A percentile compares a stretch with the other conserved stretches of the same genome.
These are phyloP conservation scores for Brachionus rotundiformis DNA, from an alignment of 1,140 invertebrate species.

Conservation along the genomic window DNA sequence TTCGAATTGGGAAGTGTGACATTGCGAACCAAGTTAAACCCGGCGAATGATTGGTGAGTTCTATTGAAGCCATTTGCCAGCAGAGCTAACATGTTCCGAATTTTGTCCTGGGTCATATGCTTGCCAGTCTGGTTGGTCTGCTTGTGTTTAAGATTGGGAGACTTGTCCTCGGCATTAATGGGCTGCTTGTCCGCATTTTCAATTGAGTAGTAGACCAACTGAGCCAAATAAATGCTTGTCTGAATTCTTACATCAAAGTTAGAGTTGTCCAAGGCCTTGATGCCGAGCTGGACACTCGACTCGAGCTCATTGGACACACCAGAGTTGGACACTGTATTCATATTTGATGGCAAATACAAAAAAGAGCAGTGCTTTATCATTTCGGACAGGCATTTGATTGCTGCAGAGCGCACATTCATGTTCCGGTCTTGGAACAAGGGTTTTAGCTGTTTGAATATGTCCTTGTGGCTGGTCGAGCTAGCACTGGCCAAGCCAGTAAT, in stretches of 20 bases:
- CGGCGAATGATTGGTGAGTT: neutral
- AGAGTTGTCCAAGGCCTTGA: conserved; percentile 85
- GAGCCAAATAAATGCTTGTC: conserved; percentile 84
- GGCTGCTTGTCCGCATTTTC: neutral
- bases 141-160: neutral
- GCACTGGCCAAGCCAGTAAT: conserved; percentile 81
- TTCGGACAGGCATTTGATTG: conserved; percentile 68
- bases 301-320: conserved; percentile 73
- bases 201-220: conserved; percentile 76
- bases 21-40: conserved; percentile 37
- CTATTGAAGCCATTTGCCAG: conserved; percentile 42
- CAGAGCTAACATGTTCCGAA: neutral
- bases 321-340: neutral
- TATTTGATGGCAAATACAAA: conserved; percentile 12
- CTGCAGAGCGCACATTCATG: conserved; percentile 83
- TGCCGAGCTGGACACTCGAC: conserved; percentile 81
- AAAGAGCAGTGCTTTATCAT: conserved; percentile 44
- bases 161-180: neutral
- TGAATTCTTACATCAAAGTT: conserved; percentile 90
- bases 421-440: conserved; percentile 83
- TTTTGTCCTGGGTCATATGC: neutral
- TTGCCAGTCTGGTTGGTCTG: neutral
- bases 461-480: conserved; percentile 81
- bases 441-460: conserved; percentile 83
- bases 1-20: neutral